A percentile compares a stretch with the other conserved stretches of the same genome.
Evolutionary conservation across 2,888 invertebrate species (phyloP).

Genomic region (Sturmia bella): DNA sequence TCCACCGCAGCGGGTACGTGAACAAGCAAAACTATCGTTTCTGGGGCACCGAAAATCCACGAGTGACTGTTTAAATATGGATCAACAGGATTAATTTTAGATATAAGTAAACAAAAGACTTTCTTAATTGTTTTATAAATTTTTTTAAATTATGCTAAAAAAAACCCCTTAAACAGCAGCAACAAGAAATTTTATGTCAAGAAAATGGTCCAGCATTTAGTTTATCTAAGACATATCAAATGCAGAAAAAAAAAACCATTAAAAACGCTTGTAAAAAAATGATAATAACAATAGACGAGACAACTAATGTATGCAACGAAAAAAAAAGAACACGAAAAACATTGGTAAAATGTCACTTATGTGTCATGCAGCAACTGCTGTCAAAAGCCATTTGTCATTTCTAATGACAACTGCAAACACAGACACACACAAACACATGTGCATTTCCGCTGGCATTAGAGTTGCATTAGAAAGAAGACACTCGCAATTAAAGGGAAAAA

Average conservation of each 20-base stretch:
- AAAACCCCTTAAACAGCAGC: constrained; percentile 24
- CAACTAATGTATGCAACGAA: constrained; percentile 7
- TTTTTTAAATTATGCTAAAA: constrained; percentile 51
- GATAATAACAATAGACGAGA: constrained; percentile 49
- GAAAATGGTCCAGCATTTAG: constrained; percentile 63
- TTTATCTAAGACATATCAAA: constrained; percentile 39
- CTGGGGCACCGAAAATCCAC: no score
- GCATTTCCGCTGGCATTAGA: constrained; percentile 64
- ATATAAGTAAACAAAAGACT: constrained; percentile 72
- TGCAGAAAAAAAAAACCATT: constrained; percentile 12
- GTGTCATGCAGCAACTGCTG: constrained; percentile 63
- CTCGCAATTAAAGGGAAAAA: not conserved
- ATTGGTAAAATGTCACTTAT: constrained; percentile 64
- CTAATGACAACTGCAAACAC: constrained; percentile 51
- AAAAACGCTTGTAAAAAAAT: not conserved
- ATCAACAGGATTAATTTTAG: not conserved
- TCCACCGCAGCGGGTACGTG: no score
- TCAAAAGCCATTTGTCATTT: constrained; percentile 68
- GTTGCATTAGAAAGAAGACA: not conserved
- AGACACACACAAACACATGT: constrained; percentile 13
- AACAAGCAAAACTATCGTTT: no score
- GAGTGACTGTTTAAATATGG: not conserved
- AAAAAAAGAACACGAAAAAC: constrained; percentile 28
- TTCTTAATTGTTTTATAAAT: constrained; percentile 78
- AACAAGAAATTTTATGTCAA: constrained; percentile 45